phyloP scores from a whole-genome alignment of 2,113 vertebrate genomes.

The Eublepharis macularius region DNA sequence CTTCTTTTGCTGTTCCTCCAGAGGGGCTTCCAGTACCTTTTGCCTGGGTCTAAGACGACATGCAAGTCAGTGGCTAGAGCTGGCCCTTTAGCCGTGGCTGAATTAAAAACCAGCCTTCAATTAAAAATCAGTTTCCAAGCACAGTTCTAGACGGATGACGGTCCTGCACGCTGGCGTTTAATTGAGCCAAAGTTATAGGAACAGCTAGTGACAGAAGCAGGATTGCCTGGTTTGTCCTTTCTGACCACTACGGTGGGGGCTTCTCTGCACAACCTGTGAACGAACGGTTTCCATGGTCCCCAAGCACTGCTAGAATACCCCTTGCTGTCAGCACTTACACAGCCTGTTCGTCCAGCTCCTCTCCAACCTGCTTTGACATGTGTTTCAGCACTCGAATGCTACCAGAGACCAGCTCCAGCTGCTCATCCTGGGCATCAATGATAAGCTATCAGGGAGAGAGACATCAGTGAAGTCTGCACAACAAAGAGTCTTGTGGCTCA shows the following conservation, averaged over 20 bases:
- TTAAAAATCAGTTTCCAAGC: background rate
- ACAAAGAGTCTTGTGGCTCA: too few species aligned
- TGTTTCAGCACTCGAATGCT: conserved; percentile 83
- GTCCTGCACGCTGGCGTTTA: background rate
- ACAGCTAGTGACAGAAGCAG: background rate
- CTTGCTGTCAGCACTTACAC: conserved; percentile 68
- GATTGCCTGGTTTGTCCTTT: background rate
- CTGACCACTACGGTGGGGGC: background rate
- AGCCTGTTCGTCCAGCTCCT: conserved; percentile 84
- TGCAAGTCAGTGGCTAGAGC: background rate
- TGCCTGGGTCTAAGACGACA: background rate
- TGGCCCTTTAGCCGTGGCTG: background rate
- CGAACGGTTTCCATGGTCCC: background rate
- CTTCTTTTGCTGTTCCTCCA: background rate
- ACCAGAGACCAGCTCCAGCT: conserved; percentile 82
- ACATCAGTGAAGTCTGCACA: background rate
- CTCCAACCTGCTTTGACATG: conserved; percentile 80
- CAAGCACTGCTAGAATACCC: background rate
- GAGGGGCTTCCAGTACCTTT: background rate
- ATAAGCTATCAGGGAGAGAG: conserved; percentile 72
- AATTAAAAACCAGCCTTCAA: background rate
- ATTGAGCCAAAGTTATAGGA: background rate
- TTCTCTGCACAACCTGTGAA: background rate
- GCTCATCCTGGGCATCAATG: conserved; percentile 81
- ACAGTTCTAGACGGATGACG: background rate